Evolutionary conservation across 2,888 invertebrate genomes (phyloP).

Genomic region (Melitaea athalia): DNA sequence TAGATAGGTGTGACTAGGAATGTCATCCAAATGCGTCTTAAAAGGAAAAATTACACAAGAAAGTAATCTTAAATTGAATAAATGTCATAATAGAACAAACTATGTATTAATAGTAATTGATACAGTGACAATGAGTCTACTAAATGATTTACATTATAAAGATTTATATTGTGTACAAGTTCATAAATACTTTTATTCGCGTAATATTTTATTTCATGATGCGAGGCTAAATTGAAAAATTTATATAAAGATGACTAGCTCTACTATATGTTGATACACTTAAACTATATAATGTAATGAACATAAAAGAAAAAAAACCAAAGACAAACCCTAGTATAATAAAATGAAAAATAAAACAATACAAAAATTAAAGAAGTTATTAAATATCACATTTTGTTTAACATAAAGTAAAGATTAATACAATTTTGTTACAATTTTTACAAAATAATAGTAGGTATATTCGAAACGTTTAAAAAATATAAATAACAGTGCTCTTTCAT

Average conservation of each 20-base stretch:
- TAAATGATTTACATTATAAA: conserved; percentile 11
- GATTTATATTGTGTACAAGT: conserved; percentile 5
- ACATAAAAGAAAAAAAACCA: not conserved
- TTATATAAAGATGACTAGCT: conserved; percentile 39
- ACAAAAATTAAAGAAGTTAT: conserved; percentile 17
- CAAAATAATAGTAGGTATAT: conserved; percentile 19
- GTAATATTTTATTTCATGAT: not conserved
- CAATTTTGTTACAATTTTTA: conserved; percentile 11
- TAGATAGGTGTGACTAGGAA: conserved; percentile 53
- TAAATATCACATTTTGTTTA: conserved; percentile 31
- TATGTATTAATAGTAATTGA: not conserved
- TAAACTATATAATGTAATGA: conserved; percentile 11
- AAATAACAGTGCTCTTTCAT: conserved; percentile 9
- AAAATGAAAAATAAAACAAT: conserved; percentile 11
- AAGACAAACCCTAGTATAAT: conserved; percentile 8
- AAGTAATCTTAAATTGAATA: not conserved
- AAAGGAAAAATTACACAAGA: conserved; percentile 3
- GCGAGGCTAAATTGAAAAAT: conserved; percentile 10
- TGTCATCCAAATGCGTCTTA: conserved; percentile 46
- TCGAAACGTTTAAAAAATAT: conserved; percentile 18
- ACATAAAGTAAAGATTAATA: conserved; percentile 19
- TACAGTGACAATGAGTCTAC: conserved; percentile 6
- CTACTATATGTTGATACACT: conserved; percentile 26
- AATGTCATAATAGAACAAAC: conserved; percentile 6
- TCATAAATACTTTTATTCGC: conserved; percentile 20